Percentiles rank a stretch among this genome's conserved stretches.
These are phyloP conservation scores for Chiridota heheva DNA, from an alignment of 35 echinoderm and acorn worm genomes.

Conservation along the genomic window DNA sequence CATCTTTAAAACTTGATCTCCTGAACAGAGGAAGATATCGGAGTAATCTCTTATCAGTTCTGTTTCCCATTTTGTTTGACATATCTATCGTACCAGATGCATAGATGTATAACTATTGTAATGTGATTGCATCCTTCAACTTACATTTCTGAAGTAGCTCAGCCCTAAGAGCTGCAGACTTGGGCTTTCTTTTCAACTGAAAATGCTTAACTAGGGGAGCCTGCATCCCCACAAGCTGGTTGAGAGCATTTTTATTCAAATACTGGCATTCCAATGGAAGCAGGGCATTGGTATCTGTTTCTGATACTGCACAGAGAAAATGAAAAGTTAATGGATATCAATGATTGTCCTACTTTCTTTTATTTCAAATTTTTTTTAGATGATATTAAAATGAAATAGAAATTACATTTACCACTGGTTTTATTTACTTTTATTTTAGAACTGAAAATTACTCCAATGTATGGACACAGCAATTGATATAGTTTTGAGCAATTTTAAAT, in stretches of 20 bases:
- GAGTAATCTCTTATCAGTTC: no score
- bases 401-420: background rate
- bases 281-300: constrained; percentile 80
- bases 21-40: no score
- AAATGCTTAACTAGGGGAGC: constrained; percentile 93
- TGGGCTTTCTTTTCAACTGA: constrained; percentile 86
- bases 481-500: no score
- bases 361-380: background rate
- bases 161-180: constrained; percentile 84
- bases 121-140: no score
- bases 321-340: background rate
- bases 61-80: no score
- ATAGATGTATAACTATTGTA: no score
- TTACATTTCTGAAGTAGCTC: constrained; percentile 95
- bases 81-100: no score
- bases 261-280: constrained; percentile 92
- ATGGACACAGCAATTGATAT: no score
- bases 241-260: constrained; percentile 94
- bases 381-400: background rate
- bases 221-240: constrained; percentile 94
- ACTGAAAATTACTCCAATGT: background rate
- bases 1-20: no score
- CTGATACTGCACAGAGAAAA: constrained; percentile 64
- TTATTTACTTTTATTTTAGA: background rate
- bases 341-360: background rate